Evolutionary conservation across 2,888 invertebrate species (phyloP).

Genomic region (Emesis russula): DNA sequence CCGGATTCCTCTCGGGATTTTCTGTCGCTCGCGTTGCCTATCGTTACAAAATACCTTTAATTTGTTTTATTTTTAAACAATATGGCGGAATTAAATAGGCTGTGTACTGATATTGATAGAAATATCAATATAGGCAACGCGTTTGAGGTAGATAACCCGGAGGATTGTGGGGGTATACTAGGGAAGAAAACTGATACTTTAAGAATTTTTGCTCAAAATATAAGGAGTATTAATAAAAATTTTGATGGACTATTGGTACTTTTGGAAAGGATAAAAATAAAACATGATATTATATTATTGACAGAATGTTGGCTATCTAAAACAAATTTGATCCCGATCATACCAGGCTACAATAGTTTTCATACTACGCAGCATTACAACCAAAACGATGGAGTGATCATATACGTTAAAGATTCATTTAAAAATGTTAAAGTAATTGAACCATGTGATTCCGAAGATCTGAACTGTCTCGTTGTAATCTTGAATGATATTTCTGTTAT

Average conservation of each 20-base stretch:
- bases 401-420: neutral
- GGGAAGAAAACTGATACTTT: neutral
- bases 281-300: neutral
- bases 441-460: neutral
- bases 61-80: neutral
- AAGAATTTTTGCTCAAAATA: neutral
- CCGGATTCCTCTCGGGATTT: neutral
- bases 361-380: neutral
- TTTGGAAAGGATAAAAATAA: neutral
- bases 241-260: neutral
- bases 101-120: neutral
- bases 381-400: neutral
- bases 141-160: neutral
- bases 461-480: neutral
- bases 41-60: too few species aligned
- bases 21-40: too few species aligned
- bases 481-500: neutral
- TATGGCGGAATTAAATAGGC: neutral
- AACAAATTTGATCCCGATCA: neutral
- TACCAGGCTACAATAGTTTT: neutral
- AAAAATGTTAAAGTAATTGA: neutral
- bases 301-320: neutral
- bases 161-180: neutral
- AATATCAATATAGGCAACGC: slow-evolving; percentile 1
- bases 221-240: neutral